Evolutionary conservation across 35 echinoderm and acorn worm species (phyloP).

Genomic region (Diadema setosum): DNA sequence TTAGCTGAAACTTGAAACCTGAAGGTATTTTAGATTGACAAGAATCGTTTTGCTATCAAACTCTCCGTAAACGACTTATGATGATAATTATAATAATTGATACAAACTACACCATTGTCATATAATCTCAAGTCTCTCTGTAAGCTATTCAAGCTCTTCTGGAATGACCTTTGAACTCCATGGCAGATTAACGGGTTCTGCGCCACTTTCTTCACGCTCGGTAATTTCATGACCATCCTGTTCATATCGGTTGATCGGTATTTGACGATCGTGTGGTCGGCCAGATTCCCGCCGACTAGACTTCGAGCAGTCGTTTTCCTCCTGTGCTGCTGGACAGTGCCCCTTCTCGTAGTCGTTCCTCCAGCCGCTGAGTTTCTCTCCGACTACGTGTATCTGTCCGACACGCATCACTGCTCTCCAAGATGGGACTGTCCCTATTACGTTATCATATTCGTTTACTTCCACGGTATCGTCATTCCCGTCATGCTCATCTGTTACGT

Average conservation of each 20-base stretch:
- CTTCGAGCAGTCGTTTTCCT: not conserved
- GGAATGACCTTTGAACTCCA: no score
- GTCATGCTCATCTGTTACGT: not conserved
- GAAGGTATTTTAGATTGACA: no score
- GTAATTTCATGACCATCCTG: not conserved
- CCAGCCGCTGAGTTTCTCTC: not conserved
- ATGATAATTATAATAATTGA: no score
- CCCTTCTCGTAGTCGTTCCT: not conserved
- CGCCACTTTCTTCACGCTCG: not conserved
- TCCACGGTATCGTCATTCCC: not conserved
- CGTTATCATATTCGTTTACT: not conserved
- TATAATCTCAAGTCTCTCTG: no score
- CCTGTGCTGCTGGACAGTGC: not conserved
- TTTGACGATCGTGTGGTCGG: not conserved
- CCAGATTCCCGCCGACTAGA: not conserved
- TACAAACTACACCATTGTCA: no score
- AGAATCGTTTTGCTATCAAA: no score
- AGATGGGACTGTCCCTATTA: not conserved
- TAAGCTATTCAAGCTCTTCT: no score
- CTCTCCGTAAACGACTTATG: no score
- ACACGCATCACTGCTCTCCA: not conserved
- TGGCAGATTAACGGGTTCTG: not conserved
- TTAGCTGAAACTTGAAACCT: no score
- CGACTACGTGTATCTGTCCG: not conserved
- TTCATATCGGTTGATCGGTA: not conserved